These are phyloP conservation scores for Ptychochromis oligacanthus DNA, from an alignment of 2,113 vertebrate species.

Conservation along the genomic window DNA sequence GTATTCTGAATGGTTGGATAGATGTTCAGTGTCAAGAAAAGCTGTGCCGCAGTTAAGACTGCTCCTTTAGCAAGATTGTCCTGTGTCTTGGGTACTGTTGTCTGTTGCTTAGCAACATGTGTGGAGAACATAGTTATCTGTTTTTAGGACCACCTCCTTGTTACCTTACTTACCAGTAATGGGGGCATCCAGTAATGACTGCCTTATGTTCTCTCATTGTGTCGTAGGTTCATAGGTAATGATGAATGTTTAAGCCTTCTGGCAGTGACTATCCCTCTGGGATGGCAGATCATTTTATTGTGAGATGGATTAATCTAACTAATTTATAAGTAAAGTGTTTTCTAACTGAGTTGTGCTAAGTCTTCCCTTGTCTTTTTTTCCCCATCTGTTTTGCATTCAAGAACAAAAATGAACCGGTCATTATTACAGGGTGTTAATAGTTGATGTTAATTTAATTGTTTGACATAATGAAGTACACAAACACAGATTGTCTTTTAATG, in stretches of 20 bases:
- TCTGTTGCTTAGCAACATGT: conserved; percentile 73
- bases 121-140: conserved; percentile 62
- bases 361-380: conserved; percentile 33
- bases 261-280: conserved; percentile 50
- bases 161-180: conserved; percentile 59
- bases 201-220: conserved; percentile 66
- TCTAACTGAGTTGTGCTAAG: conserved; percentile 51
- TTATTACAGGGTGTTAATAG: not conserved
- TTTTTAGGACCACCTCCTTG: conserved; percentile 58
- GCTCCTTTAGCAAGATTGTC: conserved; percentile 58
- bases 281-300: conserved; percentile 66
- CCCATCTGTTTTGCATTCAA: not conserved
- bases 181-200: conserved; percentile 53
- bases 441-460: not conserved
- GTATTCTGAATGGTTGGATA: conserved; percentile 72
- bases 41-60: conserved; percentile 55
- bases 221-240: conserved; percentile 60
- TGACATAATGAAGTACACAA: conserved; percentile 8
- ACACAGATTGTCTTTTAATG: conserved; percentile 51
- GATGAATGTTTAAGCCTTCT: conserved; percentile 66
- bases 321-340: conserved; percentile 80
- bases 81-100: conserved; percentile 63
- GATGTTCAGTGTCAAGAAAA: conserved; percentile 72
- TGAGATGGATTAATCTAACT: conserved; percentile 65
- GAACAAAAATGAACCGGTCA: not conserved